A percentile compares a stretch with the other conserved stretches of the same genome.
Evolutionary conservation across 2,888 invertebrate genomes (phyloP).

Genomic region (Tachina grossa): DNA sequence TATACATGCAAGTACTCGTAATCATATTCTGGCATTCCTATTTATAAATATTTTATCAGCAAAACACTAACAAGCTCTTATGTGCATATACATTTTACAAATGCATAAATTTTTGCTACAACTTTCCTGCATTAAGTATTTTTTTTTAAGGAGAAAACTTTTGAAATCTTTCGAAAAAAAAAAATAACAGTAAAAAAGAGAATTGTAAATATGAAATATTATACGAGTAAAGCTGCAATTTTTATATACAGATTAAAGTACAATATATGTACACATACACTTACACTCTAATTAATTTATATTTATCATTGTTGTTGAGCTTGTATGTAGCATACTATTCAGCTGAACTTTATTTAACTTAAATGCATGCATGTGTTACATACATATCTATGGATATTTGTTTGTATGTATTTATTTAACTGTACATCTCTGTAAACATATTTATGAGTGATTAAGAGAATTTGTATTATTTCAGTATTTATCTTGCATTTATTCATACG

Average conservation of each 20-base stretch:
- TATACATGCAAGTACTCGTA: too few relatives aligned
- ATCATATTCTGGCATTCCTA: too few relatives aligned
- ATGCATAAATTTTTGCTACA: too few relatives aligned
- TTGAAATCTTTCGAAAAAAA: too few relatives aligned
- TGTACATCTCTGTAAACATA: not conserved
- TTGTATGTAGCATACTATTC: constrained; percentile 29
- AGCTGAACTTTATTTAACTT: constrained; percentile 3
- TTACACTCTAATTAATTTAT: constrained; percentile 8
- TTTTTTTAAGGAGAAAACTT: too few relatives aligned
- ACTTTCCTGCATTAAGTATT: too few relatives aligned
- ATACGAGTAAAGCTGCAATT: not conserved
- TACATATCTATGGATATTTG: not conserved
- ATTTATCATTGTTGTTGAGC: constrained; percentile 7
- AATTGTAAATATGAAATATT: not conserved
- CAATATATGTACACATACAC: too few relatives aligned
- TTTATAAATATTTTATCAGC: too few relatives aligned
- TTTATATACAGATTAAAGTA: not conserved
- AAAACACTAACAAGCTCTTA: too few relatives aligned
- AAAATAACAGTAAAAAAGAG: too few relatives aligned
- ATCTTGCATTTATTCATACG: not conserved
- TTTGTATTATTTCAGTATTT: not conserved
- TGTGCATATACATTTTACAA: too few relatives aligned
- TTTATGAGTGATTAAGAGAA: not conserved
- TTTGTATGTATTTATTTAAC: not conserved
- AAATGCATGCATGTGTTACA: not conserved